Evolutionary conservation across 2,888 invertebrate genomes (phyloP).

Genomic region (Drosophila yooni): DNA sequence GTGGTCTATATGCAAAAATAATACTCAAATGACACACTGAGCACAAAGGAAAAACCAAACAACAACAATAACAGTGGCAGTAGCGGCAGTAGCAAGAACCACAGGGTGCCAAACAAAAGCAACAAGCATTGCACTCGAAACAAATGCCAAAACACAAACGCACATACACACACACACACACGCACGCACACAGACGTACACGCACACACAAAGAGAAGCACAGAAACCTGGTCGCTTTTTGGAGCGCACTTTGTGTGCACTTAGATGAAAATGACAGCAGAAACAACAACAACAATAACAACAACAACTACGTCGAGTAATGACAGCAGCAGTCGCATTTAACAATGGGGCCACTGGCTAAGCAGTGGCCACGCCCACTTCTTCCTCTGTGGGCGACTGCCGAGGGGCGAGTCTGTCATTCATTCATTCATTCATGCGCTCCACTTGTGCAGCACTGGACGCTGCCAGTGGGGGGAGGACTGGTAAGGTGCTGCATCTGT

Average conservation of each 20-base stretch:
- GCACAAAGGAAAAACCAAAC: constrained; percentile 32
- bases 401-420: constrained; percentile 66
- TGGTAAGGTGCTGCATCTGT: constrained; percentile 47
- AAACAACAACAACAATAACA: constrained; percentile 38
- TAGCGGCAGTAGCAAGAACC: constrained; percentile 33
- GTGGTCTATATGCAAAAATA: constrained; percentile 64
- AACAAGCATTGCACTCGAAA: constrained; percentile 66
- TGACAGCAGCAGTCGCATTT: constrained; percentile 66
- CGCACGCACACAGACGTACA: constrained; percentile 10
- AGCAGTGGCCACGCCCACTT: constrained; percentile 70
- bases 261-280: constrained; percentile 72
- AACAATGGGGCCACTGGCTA: constrained; percentile 68
- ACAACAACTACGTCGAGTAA: constrained; percentile 57
- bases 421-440: constrained; percentile 74
- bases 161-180: constrained; percentile 18
- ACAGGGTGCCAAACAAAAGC: constrained; percentile 54
- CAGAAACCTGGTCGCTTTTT: constrained; percentile 59
- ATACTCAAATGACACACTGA: constrained; percentile 62
- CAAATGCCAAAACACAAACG: constrained; percentile 39
- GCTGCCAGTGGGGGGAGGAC: constrained; percentile 18
- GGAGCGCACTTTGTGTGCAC: constrained; percentile 75
- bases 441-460: constrained; percentile 72
- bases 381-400: constrained; percentile 57
- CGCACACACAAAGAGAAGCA: constrained; percentile 17
- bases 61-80: constrained; percentile 33